Conservation (phyloP, 1,140 invertebrate species). For the Zaprionus ghesquierei region DNA sequence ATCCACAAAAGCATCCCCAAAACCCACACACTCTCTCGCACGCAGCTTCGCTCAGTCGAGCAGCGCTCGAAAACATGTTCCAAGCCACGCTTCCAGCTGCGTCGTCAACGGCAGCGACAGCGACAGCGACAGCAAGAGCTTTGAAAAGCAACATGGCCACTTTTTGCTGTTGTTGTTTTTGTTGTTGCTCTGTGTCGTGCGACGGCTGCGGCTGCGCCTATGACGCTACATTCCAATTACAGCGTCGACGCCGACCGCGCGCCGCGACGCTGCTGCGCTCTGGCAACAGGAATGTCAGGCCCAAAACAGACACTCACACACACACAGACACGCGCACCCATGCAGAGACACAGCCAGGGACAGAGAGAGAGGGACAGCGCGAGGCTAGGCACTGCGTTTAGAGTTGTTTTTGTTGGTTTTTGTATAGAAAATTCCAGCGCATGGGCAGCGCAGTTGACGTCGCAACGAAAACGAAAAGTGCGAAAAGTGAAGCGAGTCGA, state of each 20-base stretch:
- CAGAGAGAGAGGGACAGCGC: background rate
- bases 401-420: constrained; percentile 37
- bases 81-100: constrained; percentile 40
- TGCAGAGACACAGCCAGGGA: background rate
- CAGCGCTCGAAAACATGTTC: constrained; percentile 51
- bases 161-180: constrained; percentile 43
- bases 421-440: constrained; percentile 68
- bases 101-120: constrained; percentile 3
- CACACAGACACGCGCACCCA: background rate
- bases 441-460: too few species aligned
- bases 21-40: constrained; percentile 55
- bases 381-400: background rate
- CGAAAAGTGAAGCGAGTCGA: constrained; percentile 69
- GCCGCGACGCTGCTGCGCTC: constrained; percentile 12
- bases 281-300: constrained; percentile 39
- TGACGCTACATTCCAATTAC: constrained; percentile 59
- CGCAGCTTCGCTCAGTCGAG: constrained; percentile 20
- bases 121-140: constrained; percentile 42
- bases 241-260: constrained; percentile 31
- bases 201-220: constrained; percentile 46
- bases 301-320: constrained; percentile 11
- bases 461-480: constrained; percentile 76
- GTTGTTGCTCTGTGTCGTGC: constrained; percentile 14
- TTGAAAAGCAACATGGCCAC: constrained; percentile 71
- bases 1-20: constrained; percentile 76